These are phyloP conservation scores for Probaryconus sp. DNA, from an alignment of 1,140 invertebrate genomes.

Conservation along the genomic window DNA sequence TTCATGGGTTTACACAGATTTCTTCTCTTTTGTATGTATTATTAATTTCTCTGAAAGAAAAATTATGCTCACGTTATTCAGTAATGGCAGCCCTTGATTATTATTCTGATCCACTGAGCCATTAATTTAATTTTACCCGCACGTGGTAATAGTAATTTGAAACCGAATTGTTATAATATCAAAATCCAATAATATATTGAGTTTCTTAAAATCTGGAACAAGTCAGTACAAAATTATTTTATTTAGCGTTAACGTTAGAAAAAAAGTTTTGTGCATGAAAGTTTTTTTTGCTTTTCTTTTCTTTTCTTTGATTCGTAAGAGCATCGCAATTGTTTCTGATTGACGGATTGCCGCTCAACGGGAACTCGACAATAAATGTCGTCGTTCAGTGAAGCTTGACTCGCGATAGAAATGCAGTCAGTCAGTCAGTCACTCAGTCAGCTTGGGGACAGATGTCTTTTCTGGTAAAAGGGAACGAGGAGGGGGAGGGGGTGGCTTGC, in stretches of 20 bases:
- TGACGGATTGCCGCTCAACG: slow-evolving; percentile 20
- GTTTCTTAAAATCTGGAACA: too few species aligned
- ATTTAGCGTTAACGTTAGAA: too few species aligned
- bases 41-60: too few species aligned
- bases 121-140: slow-evolving; percentile 10
- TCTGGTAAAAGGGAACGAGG: too few species aligned
- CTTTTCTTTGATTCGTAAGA: too few species aligned
- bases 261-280: slow-evolving; percentile 4
- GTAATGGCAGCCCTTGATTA: too few species aligned
- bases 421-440: slow-evolving; percentile 50
- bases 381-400: slow-evolving; percentile 69
- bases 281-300: slow-evolving; percentile 10
- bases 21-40: too few species aligned
- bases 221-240: slow-evolving; percentile 41
- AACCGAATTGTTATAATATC: slow-evolving; percentile 56
- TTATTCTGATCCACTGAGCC: slow-evolving; percentile 47
- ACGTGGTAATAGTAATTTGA: slow-evolving; percentile 33
- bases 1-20: too few species aligned
- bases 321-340: slow-evolving; percentile 51
- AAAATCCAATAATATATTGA: too few species aligned
- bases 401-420: slow-evolving; percentile 62
- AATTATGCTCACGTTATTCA: too few species aligned
- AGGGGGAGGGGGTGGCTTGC: slow-evolving; percentile 63
- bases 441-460: slow-evolving; percentile 76
- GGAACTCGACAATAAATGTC: slow-evolving; percentile 58